Conservation (phyloP, 2,888 invertebrate species). For the Aethes cnicana region DNA sequence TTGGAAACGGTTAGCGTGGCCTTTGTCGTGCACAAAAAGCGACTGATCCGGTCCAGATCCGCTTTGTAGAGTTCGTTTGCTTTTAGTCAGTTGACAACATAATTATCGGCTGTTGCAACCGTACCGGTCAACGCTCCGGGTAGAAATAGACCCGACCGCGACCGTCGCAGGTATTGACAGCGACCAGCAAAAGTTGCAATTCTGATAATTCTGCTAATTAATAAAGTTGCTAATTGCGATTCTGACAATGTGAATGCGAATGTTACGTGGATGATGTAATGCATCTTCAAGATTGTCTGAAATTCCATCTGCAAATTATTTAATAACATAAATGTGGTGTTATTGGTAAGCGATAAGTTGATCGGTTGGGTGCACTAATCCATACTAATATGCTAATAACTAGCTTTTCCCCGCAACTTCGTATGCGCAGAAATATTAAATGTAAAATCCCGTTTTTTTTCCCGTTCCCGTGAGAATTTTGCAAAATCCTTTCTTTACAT, state of each 20-base stretch:
- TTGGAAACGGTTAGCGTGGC: slow-evolving; percentile 74
- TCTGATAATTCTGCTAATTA: too few relatives aligned
- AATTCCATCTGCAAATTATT: too few relatives aligned
- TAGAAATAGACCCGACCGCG: slow-evolving; percentile 51
- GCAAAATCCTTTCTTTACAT: too few relatives aligned
- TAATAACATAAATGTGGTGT: too few relatives aligned
- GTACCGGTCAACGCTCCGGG: slow-evolving; percentile 62
- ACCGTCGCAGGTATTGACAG: slow-evolving; percentile 29
- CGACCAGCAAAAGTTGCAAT: slow-evolving; percentile 16
- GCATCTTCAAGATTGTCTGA: not conserved
- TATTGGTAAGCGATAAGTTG: too few relatives aligned
- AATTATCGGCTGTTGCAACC: slow-evolving; percentile 66
- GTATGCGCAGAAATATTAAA: too few relatives aligned
- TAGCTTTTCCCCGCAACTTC: too few relatives aligned
- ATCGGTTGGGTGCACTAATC: too few relatives aligned
- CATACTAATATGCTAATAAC: too few relatives aligned
- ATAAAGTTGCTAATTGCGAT: too few relatives aligned
- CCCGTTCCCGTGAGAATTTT: too few relatives aligned
- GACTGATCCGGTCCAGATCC: slow-evolving; percentile 72
- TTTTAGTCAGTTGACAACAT: slow-evolving; percentile 74
- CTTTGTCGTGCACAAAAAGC: slow-evolving; percentile 77
- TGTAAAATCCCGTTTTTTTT: too few relatives aligned
- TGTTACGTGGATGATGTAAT: not conserved
- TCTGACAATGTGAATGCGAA: not conserved
- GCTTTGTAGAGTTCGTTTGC: slow-evolving; percentile 72